Evolutionary conservation across 2,888 invertebrate species (phyloP).

Genomic region (Lysandra bellargus): DNA sequence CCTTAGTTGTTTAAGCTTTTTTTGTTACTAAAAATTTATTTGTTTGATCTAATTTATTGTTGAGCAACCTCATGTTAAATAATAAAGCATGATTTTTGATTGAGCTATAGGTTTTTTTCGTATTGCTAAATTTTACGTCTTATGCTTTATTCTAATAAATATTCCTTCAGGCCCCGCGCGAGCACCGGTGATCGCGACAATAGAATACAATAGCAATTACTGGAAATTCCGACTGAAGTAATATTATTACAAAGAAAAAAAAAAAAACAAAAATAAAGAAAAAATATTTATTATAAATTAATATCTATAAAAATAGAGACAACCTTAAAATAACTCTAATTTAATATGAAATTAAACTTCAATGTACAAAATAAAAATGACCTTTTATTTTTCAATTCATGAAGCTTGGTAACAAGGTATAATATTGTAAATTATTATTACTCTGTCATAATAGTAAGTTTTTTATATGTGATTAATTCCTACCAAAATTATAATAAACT

Average conservation of each 20-base stretch:
- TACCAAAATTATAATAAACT: constrained; percentile 72
- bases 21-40: background rate
- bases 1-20: constrained; percentile 48
- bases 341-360: constrained; percentile 55
- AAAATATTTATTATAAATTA: constrained; percentile 38
- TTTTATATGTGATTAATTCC: constrained; percentile 70
- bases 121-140: background rate
- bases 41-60: background rate
- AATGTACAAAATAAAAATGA: constrained; percentile 77
- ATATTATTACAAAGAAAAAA: background rate
- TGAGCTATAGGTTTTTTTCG: background rate
- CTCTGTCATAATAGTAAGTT: constrained; percentile 67
- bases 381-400: constrained; percentile 76
- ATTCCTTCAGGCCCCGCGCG: too few species aligned
- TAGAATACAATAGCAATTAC: too few species aligned
- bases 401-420: constrained; percentile 79
- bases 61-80: background rate
- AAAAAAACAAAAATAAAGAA: constrained; percentile 16
- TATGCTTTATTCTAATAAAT: constrained; percentile 3
- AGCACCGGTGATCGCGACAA: too few species aligned
- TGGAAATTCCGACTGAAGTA: too few species aligned
- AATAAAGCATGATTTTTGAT: background rate
- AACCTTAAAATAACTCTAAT: constrained; percentile 35
- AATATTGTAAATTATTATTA: constrained; percentile 70
- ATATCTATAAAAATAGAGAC: constrained; percentile 34